These are phyloP conservation scores for Aythya fuligula DNA, from an alignment of 2,797 vertebrate genomes.

Conservation along the genomic window DNA sequence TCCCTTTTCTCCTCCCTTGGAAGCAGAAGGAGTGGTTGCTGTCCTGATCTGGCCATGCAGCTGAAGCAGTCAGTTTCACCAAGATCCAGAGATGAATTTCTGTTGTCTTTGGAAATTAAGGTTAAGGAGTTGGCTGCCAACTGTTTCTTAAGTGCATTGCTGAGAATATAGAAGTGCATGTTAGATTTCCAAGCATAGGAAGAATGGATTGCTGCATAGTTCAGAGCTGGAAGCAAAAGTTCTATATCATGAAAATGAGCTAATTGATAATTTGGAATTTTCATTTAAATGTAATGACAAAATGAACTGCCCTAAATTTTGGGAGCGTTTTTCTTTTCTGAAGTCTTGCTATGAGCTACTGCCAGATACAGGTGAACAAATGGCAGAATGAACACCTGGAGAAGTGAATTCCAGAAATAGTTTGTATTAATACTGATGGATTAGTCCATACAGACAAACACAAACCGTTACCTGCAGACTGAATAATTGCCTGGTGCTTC, in stretches of 20 bases:
- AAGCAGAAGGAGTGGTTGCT: not conserved
- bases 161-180: not conserved
- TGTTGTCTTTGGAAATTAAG: not conserved
- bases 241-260: not conserved
- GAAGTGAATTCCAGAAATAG: not conserved
- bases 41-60: not conserved
- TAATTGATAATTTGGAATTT: not conserved
- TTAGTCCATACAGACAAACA: not conserved
- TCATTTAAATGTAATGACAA: not conserved
- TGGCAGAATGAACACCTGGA: not conserved
- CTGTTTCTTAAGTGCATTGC: not conserved
- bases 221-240: not conserved
- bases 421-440: not conserved
- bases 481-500: not conserved
- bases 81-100: not conserved
- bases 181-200: not conserved
- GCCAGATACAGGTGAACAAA: not conserved
- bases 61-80: not conserved
- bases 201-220: not conserved
- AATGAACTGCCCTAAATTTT: not conserved
- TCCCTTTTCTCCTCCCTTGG: not conserved
- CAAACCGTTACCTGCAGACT: accelerated
- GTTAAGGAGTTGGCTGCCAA: not conserved
- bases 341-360: not conserved
- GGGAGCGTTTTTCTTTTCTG: not conserved